Evolutionary conservation across 2,113 vertebrate genomes (phyloP).

Genomic region (Cathartes aura): DNA sequence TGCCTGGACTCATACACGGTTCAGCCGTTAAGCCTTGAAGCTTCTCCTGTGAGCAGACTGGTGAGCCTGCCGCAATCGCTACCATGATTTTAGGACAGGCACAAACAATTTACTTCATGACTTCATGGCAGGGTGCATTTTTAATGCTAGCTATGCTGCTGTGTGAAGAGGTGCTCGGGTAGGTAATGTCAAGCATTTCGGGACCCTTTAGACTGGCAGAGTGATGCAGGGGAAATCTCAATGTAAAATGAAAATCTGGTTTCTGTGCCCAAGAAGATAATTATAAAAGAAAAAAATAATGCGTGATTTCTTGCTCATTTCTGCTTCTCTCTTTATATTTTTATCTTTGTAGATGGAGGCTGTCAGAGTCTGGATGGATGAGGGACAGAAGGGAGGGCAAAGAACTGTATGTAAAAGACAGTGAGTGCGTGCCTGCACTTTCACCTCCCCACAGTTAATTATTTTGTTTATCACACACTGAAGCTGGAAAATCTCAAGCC

Average conservation of each 20-base stretch:
- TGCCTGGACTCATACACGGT: neutral
- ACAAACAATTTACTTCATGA: neutral
- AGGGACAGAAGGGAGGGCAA: neutral
- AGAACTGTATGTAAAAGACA: neutral
- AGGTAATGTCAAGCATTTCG: neutral
- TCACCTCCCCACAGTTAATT: neutral
- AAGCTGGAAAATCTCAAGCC: slow-evolving; percentile 29
- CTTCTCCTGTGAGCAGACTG: neutral
- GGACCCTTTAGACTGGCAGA: neutral
- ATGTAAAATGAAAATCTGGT: neutral
- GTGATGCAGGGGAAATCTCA: neutral
- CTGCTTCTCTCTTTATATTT: neutral
- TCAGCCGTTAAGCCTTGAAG: neutral
- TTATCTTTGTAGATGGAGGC: neutral
- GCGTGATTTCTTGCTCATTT: neutral
- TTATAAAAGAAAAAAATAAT: neutral
- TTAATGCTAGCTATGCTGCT: neutral
- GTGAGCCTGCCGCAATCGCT: neutral
- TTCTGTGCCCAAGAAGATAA: neutral
- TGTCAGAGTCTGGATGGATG: neutral
- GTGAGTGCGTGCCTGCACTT: neutral
- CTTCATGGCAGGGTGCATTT: neutral
- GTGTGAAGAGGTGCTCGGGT: neutral
- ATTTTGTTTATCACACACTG: neutral
- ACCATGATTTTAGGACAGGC: neutral